These are phyloP conservation scores for Sorex araneus DNA, from an alignment of 2,113 vertebrate genomes.

Conservation along the genomic window DNA sequence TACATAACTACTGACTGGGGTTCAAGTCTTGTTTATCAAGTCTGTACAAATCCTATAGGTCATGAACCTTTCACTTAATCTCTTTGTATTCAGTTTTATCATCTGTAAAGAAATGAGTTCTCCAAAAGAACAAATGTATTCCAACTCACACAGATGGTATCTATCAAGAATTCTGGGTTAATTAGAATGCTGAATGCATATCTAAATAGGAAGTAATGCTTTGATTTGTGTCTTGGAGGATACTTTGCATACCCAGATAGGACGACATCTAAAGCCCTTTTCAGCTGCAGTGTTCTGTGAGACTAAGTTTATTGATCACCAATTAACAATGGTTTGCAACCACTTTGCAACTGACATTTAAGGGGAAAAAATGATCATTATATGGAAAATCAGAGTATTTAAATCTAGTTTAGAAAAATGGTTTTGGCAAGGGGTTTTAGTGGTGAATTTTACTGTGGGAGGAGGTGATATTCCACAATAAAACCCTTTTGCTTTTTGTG, in stretches of 20 bases:
- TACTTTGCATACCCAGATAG: constrained; percentile 44
- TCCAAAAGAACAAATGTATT: constrained; percentile 1
- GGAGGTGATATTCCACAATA: not conserved
- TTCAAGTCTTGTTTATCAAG: not conserved
- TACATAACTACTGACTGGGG: not conserved
- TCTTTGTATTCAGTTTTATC: constrained; percentile 46
- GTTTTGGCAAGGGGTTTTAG: constrained; percentile 23
- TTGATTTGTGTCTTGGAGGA: constrained; percentile 9
- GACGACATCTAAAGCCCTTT: constrained; percentile 44
- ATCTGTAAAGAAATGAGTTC: not conserved
- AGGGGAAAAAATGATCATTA: constrained; percentile 17
- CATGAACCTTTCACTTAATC: not conserved
- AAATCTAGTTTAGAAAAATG: constrained; percentile 54
- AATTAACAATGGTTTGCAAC: constrained; percentile 51
- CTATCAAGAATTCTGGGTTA: constrained; percentile 41
- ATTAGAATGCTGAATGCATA: not conserved
- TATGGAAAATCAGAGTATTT: constrained; percentile 49
- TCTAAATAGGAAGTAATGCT: not conserved
- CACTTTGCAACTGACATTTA: constrained; percentile 55
- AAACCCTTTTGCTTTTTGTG: constrained; percentile 33
- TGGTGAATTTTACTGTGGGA: not conserved
- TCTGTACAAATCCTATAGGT: not conserved
- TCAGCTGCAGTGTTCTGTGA: constrained; percentile 16
- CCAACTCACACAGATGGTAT: not conserved
- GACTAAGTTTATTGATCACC: constrained; percentile 68